phyloP scores from a whole-genome alignment of 1,140 invertebrate genomes.

The Bombyx mori region ASM3026992v2 NC_085116.1:11170001-11170500 shows the following conservation, averaged over 20 bases:
- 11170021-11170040: conserved; percentile 36
- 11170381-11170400: too few relatives aligned
- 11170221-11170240: conserved; percentile 63
- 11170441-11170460: too few relatives aligned
- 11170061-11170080: conserved; percentile 35
- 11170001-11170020: conserved; percentile 24
- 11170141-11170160: conserved; percentile 41
- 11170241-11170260: conserved; percentile 66
- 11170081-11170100: conserved; percentile 26
- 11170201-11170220: conserved; percentile 62
- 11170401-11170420: too few relatives aligned
- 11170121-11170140: conserved; percentile 36
- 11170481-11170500: too few relatives aligned
- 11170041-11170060: conserved; percentile 33
- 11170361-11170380: too few relatives aligned
- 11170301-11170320: conserved; percentile 36
- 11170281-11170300: conserved; percentile 54
- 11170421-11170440: too few relatives aligned
- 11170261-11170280: conserved; percentile 66
- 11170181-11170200: conserved; percentile 52
- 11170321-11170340: conserved; percentile 11
- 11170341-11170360: background rate
- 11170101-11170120: conserved; percentile 27
- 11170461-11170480: too few relatives aligned
- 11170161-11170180: conserved; percentile 52